Percentiles rank a stretch among this genome's conserved stretches.
phyloP scores from a whole-genome alignment of 2,797 vertebrate species.

The Eleutherodactylus coqui region DNA sequence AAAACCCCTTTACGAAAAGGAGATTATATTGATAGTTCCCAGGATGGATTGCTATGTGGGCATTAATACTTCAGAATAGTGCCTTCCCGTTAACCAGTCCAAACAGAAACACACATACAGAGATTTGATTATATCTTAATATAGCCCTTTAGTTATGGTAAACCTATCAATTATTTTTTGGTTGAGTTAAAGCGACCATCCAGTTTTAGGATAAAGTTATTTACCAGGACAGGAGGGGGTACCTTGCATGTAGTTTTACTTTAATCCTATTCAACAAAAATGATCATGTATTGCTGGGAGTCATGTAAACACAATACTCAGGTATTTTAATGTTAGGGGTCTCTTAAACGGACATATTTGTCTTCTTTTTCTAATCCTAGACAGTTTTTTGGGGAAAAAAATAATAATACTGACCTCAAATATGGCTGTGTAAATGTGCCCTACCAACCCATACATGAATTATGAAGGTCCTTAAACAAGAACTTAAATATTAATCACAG shows the following conservation, averaged over 20 bases:
- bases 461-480: neutral
- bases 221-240: too few relatives aligned
- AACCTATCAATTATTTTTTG: too few relatives aligned
- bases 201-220: too few relatives aligned
- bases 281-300: neutral
- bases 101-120: neutral
- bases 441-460: slow-evolving; percentile 49
- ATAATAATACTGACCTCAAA: neutral
- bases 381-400: neutral
- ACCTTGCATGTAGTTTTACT: too few relatives aligned
- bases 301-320: slow-evolving; percentile 68
- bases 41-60: neutral
- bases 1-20: too few relatives aligned
- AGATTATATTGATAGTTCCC: neutral
- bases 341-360: slow-evolving; percentile 34
- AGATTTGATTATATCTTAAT: too few relatives aligned
- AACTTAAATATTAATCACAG: neutral
- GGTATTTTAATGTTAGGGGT: slow-evolving; percentile 66
- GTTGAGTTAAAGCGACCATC: too few relatives aligned
- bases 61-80: neutral
- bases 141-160: too few relatives aligned
- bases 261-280: too few relatives aligned
- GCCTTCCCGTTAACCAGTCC: neutral
- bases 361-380: slow-evolving; percentile 29
- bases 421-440: neutral